Percentiles rank a stretch among this genome's conserved stretches.
Evolutionary conservation across 2,113 vertebrate genomes (phyloP).

Genomic region (Mesocricetus auratus): DNA sequence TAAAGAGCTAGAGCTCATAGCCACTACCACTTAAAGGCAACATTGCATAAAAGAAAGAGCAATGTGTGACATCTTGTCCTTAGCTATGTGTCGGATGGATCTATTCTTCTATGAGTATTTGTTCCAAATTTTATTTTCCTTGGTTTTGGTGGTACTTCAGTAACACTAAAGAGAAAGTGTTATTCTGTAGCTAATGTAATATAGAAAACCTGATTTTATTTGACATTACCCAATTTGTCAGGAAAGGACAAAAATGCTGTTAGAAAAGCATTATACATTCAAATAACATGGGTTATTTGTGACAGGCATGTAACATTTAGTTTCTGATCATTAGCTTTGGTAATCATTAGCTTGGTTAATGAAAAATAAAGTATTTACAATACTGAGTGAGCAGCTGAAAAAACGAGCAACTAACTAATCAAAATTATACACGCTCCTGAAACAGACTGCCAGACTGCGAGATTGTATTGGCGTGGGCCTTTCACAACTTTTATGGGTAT

Average conservation of each 20-base stretch:
- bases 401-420: constrained; percentile 4
- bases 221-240: constrained; percentile 50
- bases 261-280: constrained; percentile 61
- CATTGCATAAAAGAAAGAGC: constrained; percentile 47
- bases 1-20: constrained; percentile 54
- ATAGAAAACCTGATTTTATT: background rate
- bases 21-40: constrained; percentile 65
- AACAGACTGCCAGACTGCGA: background rate
- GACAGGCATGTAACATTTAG: constrained; percentile 41
- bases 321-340: constrained; percentile 61
- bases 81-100: constrained; percentile 35
- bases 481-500: constrained; percentile 20
- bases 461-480: background rate
- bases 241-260: constrained; percentile 38
- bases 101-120: constrained; percentile 44
- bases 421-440: constrained; percentile 21
- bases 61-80: constrained; percentile 41
- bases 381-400: constrained; percentile 54
- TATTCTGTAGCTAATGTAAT: constrained; percentile 35
- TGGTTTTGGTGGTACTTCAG: constrained; percentile 58
- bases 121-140: constrained; percentile 58
- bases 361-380: constrained; percentile 69
- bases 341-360: constrained; percentile 67
- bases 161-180: constrained; percentile 36
- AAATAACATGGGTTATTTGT: constrained; percentile 52